Evolutionary conservation across 2,888 invertebrate species (phyloP).

Genomic region (Synanthedon tipuliformis): DNA sequence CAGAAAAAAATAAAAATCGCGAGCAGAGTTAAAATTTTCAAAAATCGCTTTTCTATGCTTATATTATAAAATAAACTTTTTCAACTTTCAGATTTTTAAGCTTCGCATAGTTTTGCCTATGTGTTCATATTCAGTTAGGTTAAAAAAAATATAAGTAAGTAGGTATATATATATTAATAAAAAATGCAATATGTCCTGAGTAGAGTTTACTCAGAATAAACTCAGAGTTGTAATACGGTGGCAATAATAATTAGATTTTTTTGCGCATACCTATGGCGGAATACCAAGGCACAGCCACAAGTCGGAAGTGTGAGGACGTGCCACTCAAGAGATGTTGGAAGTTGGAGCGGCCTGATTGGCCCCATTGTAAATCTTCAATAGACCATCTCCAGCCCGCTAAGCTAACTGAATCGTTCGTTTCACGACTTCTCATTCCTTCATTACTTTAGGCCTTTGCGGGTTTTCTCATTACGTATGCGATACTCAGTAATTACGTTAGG

Average conservation of each 20-base stretch:
- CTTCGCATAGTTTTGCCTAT: too few species aligned
- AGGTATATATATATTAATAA: too few species aligned
- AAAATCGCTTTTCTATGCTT: too few species aligned
- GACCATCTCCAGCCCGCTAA: conserved; percentile 44
- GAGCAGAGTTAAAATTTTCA: too few species aligned
- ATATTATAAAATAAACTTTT: too few species aligned
- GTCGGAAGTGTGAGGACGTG: conserved; percentile 51
- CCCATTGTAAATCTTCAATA: conserved; percentile 57
- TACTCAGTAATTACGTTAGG: too few species aligned
- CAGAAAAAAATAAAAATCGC: too few species aligned
- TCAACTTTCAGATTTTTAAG: too few species aligned
- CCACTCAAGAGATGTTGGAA: conserved; percentile 41
- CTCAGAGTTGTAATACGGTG: neutral
- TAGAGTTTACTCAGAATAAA: too few species aligned
- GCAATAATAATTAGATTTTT: neutral
- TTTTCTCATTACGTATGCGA: neutral
- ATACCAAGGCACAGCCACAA: conserved; percentile 15
- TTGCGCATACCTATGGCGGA: neutral
- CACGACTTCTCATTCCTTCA: conserved; percentile 16
- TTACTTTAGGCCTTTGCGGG: conserved; percentile 3
- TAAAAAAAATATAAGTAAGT: too few species aligned
- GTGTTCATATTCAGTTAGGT: too few species aligned
- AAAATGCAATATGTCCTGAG: too few species aligned
- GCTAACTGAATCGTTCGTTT: conserved; percentile 39
- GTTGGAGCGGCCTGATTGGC: conserved; percentile 56